Percentiles rank a stretch among this genome's conserved stretches.
phyloP scores from a whole-genome alignment of 2,888 invertebrate species.

The Muschampia plurimacula region DNA sequence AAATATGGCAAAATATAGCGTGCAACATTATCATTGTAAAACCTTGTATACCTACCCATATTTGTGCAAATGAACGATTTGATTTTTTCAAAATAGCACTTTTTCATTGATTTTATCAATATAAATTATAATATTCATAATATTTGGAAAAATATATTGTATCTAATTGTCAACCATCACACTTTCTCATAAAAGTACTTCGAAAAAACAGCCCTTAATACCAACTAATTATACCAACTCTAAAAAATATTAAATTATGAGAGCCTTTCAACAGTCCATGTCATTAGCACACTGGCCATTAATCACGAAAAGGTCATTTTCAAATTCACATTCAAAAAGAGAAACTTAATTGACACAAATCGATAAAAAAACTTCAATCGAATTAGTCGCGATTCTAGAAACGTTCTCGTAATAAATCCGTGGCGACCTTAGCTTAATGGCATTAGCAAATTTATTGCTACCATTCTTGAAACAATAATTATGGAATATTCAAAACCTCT shows the following conservation, averaged over 20 bases:
- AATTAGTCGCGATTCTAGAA: conserved; percentile 29
- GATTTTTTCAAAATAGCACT: no score
- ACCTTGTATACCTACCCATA: no score
- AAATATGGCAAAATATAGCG: no score
- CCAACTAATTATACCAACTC: conserved; percentile 2
- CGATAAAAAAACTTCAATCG: conserved; percentile 19
- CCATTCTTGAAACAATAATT: conserved; percentile 53
- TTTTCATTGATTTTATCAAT: no score
- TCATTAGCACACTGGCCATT: conserved; percentile 11
- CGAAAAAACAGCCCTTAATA: background rate
- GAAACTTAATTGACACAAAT: conserved; percentile 15
- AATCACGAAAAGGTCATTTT: conserved; percentile 6
- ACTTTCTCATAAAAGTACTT: no score
- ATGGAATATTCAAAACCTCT: conserved; percentile 46
- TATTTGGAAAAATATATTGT: no score
- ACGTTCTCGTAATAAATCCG: conserved; percentile 16
- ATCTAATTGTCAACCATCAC: no score
- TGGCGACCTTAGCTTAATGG: conserved; percentile 44
- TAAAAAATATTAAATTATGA: conserved; percentile 2
- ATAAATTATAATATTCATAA: no score
- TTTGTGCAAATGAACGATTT: no score
- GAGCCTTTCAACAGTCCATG: conserved; percentile 19
- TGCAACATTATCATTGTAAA: no score
- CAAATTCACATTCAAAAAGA: background rate
- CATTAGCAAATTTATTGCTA: conserved; percentile 59